Base-by-base conservation (phyloP, 2,797 vertebrate species). In the Syndactyla subalaris region DNA sequence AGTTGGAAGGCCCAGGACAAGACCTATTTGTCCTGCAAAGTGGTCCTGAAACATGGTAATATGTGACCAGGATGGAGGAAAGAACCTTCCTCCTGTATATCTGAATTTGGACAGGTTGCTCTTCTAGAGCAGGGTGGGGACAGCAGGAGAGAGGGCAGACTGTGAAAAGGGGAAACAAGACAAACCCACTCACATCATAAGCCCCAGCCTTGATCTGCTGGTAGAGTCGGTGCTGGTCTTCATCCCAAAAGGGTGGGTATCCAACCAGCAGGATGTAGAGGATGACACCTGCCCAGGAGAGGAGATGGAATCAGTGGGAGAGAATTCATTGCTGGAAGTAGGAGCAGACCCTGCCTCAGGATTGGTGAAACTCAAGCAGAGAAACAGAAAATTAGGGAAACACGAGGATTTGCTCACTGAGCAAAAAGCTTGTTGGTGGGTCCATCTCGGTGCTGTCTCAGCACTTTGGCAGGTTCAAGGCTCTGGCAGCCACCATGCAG, bases 171-270 rank as follows among this genome's bases (percentile, higher is more conserved):
- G 46, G 10, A 30, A 89, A 73, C 61, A 94, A 32, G 49, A 83
- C 71, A 84, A 78, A 85, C 29, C 87, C 58, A 98, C 99, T 98
- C 97, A 99, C 99, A 93, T 99, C 99, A 21, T 99, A 99, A 85
- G 99, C 99, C 38, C 99, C 99, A n/a, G 99, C 99, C 98, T 99
- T 99, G 98, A 99, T 99, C 97, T 99, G 99, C 98, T 99, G 99
- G 95, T 99, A 99, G 43, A 99, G 98, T 92, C 99, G 98, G 96
- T 99, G 99, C 82, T 99, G 99, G 90, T 99, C 99, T 97, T 99
- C 99, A 97, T 99, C 99, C 99, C 99, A 99, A 96, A 99, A 99
- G 0, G 99, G 99, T 29, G 99, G 99, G 79, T 99, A 99, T 41
- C 99, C 99, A 1, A 99, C 99, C 95, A 99, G 96, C 59, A 99